phyloP scores from a whole-genome alignment of 2,888 invertebrate species.

The Acleris holmiana region DNA sequence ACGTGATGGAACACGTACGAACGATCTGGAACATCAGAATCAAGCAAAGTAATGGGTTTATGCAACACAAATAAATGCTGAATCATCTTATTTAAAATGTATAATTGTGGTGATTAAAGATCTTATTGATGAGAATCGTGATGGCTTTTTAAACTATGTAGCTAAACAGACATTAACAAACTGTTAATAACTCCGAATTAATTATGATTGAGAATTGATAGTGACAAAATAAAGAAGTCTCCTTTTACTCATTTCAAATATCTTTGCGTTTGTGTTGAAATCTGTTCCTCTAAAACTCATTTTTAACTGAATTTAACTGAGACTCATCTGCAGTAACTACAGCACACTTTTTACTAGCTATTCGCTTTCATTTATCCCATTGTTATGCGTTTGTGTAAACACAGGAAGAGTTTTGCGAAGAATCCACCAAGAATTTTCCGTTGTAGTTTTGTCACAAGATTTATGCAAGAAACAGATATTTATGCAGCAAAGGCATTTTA shows the following conservation, averaged over 20 bases:
- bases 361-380: slow-evolving; percentile 23
- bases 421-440: slow-evolving; percentile 23
- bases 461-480: slow-evolving; percentile 35
- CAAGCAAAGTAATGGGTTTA: slow-evolving; percentile 24
- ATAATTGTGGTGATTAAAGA: slow-evolving; percentile 3
- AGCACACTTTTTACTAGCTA: slow-evolving; percentile 3
- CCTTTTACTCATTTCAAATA: too few species aligned
- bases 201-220: too few species aligned
- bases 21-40: slow-evolving; percentile 42
- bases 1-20: slow-evolving; percentile 52
- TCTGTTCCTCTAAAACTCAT: too few species aligned
- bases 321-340: not conserved
- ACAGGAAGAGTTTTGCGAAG: slow-evolving; percentile 26
- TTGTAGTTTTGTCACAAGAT: slow-evolving; percentile 31
- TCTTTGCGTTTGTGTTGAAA: too few species aligned
- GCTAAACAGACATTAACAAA: not conserved
- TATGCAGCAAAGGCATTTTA: slow-evolving; percentile 26
- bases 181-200: too few species aligned
- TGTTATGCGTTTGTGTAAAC: slow-evolving; percentile 15
- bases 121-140: slow-evolving; percentile 3
- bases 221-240: too few species aligned
- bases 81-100: slow-evolving; percentile 19
- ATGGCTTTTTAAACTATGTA: not conserved
- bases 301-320: too few species aligned
- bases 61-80: slow-evolving; percentile 18